Evolutionary conservation across 2,888 invertebrate genomes (phyloP).

Genomic region (Lasioglossum vierecki): DNA sequence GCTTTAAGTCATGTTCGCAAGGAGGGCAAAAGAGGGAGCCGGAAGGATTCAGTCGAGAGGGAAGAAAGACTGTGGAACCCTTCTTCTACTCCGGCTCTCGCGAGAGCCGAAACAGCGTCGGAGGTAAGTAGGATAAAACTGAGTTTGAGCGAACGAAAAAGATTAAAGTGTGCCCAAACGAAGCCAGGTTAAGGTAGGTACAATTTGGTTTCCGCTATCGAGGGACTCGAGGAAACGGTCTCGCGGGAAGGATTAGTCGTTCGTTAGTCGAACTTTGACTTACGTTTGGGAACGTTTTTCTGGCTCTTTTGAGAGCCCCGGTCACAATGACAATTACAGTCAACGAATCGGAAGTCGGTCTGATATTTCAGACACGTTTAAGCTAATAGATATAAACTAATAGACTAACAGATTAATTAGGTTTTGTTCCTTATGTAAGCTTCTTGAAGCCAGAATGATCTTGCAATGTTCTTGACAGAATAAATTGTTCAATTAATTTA

Average conservation of each 20-base stretch:
- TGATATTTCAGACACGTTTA: background rate
- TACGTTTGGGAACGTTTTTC: slow-evolving; percentile 16
- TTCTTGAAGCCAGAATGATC: background rate
- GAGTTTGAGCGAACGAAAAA: slow-evolving; percentile 67
- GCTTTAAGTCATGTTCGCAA: slow-evolving; percentile 75
- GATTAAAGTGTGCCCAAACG: slow-evolving; percentile 68
- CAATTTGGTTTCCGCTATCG: slow-evolving; percentile 29
- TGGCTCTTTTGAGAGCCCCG: background rate
- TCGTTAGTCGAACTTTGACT: slow-evolving; percentile 26
- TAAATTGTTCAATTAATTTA: background rate
- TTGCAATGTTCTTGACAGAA: background rate
- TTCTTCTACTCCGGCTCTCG: slow-evolving; percentile 61
- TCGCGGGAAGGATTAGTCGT: slow-evolving; percentile 8
- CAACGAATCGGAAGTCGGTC: background rate
- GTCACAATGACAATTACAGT: background rate
- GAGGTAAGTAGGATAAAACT: slow-evolving; percentile 72
- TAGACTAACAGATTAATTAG: background rate
- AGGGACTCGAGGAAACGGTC: slow-evolving; percentile 17
- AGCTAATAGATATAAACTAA: background rate
- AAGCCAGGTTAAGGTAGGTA: slow-evolving; percentile 64
- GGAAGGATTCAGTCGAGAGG: slow-evolving; percentile 72
- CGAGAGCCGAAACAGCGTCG: slow-evolving; percentile 66
- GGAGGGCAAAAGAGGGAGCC: slow-evolving; percentile 69
- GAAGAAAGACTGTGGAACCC: slow-evolving; percentile 69
- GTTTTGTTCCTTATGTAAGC: background rate